Percentiles rank a stretch among this genome's conserved stretches.
phyloP scores from a whole-genome alignment of 1,140 invertebrate genomes.

The Trichonephila inaurata region DNA sequence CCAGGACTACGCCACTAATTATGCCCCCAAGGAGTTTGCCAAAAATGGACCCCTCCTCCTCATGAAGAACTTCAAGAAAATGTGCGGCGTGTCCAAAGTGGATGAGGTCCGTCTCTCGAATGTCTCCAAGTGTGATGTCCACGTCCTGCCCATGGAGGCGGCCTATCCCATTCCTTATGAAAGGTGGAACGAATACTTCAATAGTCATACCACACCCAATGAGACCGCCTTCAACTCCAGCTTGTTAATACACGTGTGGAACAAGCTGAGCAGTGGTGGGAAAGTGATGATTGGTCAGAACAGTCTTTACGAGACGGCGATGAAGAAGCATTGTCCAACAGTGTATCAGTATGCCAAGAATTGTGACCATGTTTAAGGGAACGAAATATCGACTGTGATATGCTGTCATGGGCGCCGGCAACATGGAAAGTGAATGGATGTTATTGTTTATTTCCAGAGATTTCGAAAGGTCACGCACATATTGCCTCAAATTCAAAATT shows the following conservation, averaged over 20 bases:
- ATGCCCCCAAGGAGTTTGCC: conserved; percentile 10
- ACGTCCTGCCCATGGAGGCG: neutral
- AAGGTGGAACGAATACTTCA: conserved; percentile 39
- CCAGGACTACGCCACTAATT: neutral
- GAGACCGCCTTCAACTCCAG: neutral
- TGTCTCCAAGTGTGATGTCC: neutral
- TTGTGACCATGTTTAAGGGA: neutral
- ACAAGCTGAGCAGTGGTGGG: neutral
- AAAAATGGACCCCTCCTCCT: neutral
- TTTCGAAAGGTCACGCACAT: no score
- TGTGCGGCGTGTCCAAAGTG: neutral
- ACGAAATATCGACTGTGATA: neutral
- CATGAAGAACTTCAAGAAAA: neutral
- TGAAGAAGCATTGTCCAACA: neutral
- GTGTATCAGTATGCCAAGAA: neutral
- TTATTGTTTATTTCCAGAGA: no score
- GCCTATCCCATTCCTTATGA: conserved; percentile 14
- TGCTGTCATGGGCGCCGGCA: no score
- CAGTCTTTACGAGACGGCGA: conserved; percentile 29
- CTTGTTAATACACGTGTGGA: conserved; percentile 24
- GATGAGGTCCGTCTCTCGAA: neutral
- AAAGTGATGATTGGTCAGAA: neutral
- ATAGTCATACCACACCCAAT: neutral
- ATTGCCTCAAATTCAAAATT: no score
- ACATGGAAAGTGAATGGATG: no score